These are phyloP conservation scores for Microctenopoma steveboyesi DNA, from an alignment of 2,797 vertebrate species.

Conservation along the genomic window DNA sequence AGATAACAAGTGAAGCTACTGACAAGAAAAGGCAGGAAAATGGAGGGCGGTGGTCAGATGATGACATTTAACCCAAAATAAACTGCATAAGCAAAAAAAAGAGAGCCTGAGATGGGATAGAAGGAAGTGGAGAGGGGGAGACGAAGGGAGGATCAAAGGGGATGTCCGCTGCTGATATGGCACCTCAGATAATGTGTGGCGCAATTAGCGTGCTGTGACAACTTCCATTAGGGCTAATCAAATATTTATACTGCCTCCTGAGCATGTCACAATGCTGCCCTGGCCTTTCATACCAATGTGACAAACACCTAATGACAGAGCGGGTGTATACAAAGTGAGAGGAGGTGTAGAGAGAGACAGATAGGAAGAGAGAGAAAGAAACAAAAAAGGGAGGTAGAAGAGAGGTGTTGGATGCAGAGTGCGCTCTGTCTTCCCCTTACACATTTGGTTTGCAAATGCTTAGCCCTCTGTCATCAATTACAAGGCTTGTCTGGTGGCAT, in stretches of 20 bases:
- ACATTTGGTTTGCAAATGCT: constrained; percentile 97
- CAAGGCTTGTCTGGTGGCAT: constrained; percentile 76
- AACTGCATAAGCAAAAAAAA: constrained; percentile 62
- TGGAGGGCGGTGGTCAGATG: constrained; percentile 42
- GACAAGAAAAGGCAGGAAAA: constrained; percentile 63
- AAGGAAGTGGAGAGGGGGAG: constrained; percentile 40
- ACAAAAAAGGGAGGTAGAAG: constrained; percentile 19
- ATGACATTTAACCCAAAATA: constrained; percentile 63
- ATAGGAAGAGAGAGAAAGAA: constrained; percentile 35
- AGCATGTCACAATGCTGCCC: constrained; percentile 91
- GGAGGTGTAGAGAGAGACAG: constrained; percentile 33
- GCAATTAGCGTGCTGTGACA: constrained; percentile 98
- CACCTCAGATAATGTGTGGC: constrained; percentile 92
- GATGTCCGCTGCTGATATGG: constrained; percentile 85
- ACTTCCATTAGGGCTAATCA: constrained; percentile 99
- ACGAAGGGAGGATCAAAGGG: constrained; percentile 83
- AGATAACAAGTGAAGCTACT: constrained; percentile 59
- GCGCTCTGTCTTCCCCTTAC: constrained; percentile 79
- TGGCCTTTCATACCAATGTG: constrained; percentile 89
- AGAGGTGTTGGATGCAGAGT: constrained; percentile 68
- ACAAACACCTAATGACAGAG: constrained; percentile 92
- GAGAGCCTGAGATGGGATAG: constrained; percentile 41
- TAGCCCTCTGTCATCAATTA: constrained; percentile 90
- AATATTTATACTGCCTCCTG: constrained; percentile 99
- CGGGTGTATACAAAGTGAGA: constrained; percentile 63